phyloP scores from a whole-genome alignment of 2,888 invertebrate genomes.

The Scaptomyza tumidula region DNA sequence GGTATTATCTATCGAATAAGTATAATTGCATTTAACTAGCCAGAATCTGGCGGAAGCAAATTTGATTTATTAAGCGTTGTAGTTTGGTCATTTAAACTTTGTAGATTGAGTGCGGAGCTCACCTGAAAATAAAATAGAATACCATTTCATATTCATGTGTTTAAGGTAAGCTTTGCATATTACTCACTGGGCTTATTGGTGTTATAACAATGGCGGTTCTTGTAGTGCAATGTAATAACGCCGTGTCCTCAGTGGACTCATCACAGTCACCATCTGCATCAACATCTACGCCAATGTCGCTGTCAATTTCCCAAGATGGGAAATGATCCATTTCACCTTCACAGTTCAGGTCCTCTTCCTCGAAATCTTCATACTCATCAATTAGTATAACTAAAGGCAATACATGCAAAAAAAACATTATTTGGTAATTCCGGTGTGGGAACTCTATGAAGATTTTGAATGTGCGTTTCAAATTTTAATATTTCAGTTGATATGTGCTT shows the following conservation, averaged over 20 bases:
- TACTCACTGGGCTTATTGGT: slow-evolving; percentile 84
- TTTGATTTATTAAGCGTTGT: slow-evolving; percentile 83
- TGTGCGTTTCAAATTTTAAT: slow-evolving; percentile 6
- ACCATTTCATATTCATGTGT: background rate
- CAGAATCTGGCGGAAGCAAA: slow-evolving; percentile 83
- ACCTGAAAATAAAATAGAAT: slow-evolving; percentile 68
- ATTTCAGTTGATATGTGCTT: slow-evolving; percentile 30
- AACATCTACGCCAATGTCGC: slow-evolving; percentile 84
- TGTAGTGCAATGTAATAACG: slow-evolving; percentile 85
- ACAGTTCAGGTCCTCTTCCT: slow-evolving; percentile 85
- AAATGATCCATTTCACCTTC: slow-evolving; percentile 85
- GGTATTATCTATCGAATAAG: slow-evolving; percentile 69
- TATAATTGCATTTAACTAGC: slow-evolving; percentile 78
- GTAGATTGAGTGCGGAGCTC: slow-evolving; percentile 84
- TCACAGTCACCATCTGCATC: slow-evolving; percentile 85
- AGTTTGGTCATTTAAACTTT: slow-evolving; percentile 82
- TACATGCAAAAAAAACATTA: slow-evolving; percentile 1
- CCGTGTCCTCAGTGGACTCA: slow-evolving; percentile 86
- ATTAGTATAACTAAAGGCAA: slow-evolving; percentile 82
- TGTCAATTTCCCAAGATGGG: slow-evolving; percentile 85
- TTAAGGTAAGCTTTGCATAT: background rate
- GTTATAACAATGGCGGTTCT: slow-evolving; percentile 85
- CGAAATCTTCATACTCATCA: slow-evolving; percentile 85
- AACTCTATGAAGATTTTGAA: background rate
- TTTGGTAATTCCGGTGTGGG: background rate